Conservation (phyloP, 2,888 invertebrate species). For the Drosophila melanosoma region DNA sequence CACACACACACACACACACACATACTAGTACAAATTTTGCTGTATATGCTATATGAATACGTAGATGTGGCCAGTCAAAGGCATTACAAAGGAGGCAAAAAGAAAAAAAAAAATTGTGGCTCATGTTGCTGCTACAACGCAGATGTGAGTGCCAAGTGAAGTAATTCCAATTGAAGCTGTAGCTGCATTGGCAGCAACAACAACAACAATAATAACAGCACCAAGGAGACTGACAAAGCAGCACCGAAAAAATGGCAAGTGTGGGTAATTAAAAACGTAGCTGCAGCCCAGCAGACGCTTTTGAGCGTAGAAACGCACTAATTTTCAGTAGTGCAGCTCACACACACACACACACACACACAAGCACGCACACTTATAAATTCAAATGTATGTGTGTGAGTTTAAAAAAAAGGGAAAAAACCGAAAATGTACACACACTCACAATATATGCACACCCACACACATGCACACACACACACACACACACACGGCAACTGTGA, state of each 20-base stretch:
- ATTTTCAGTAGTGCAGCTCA: slow-evolving; percentile 71
- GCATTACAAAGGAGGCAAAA: slow-evolving; percentile 53
- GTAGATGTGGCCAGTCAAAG: slow-evolving; percentile 65
- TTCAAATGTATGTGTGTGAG: slow-evolving; percentile 31
- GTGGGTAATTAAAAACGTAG: slow-evolving; percentile 82
- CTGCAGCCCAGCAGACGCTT: slow-evolving; percentile 70
- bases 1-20: slow-evolving; percentile 20
- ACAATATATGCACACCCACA: slow-evolving; percentile 19
- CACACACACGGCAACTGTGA: slow-evolving; percentile 45
- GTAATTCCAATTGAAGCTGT: slow-evolving; percentile 77
- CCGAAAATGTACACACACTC: slow-evolving; percentile 46
- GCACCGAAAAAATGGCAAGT: slow-evolving; percentile 63
- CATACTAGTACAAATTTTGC: slow-evolving; percentile 55
- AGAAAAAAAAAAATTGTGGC: slow-evolving; percentile 19
- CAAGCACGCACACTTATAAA: slow-evolving; percentile 44
- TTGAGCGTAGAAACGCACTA: slow-evolving; percentile 80
- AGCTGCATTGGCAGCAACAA: slow-evolving; percentile 60
- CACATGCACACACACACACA: slow-evolving; percentile 23
- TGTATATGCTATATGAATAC: slow-evolving; percentile 42
- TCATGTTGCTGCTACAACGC: slow-evolving; percentile 56
- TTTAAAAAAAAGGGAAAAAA: slow-evolving; percentile 56
- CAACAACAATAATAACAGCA: slow-evolving; percentile 34
- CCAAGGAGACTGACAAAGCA: slow-evolving; percentile 56
- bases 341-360: slow-evolving; percentile 23
- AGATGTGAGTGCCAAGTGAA: slow-evolving; percentile 78